Evolutionary conservation across 2,113 vertebrate genomes (phyloP), one percentile per base, ranked within the genome.

Genomic region (Zingel zingel): DNA sequence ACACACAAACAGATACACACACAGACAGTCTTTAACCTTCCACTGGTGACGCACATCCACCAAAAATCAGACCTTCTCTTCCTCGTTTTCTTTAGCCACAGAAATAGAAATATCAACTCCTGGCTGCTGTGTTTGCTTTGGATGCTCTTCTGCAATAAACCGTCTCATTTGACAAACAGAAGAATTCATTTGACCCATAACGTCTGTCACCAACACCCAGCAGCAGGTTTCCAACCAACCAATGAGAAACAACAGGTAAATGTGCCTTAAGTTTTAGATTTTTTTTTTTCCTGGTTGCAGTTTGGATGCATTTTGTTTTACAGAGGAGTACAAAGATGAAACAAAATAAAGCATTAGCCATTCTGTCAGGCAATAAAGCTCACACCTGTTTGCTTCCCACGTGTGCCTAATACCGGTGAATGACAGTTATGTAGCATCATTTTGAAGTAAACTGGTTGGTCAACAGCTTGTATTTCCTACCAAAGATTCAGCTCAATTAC

Each of bases 41-140:
- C 79, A 81, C 25, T 6, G 56, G 84, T 85, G 86, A 88, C 74
- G 58, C 82, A 79, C 61, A 30, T 86, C 82, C 77, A 61, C 51
- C 73, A 27, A 33, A 68, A 78, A 67, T 76, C 62, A 54, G 50
- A 77, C 36, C 0, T 39, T 75, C 47, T 78, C 81, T 81, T 82
- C 67, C 81, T 62, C 30, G 6, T 84, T 83, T 70, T 77, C 14
- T 81, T 76, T 54, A 50, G 25, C 27, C 3, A 19, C 2, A 13
- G 3, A 66, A 51, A 74, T 50, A 67, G 53, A 74, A 76, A 70
- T 43, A 58, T 77, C 68, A 68, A 61, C 63, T 54, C 15, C 69
- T 13, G n/a, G 43, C 78, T 51, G 77, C 69, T 53, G 70, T 81
- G 68, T 88, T 88, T 88, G 77, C 74, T 92, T 78, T 86, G 72